Base-by-base conservation (phyloP, 1,140 invertebrate genomes). In the Gryon sp. region DNA sequence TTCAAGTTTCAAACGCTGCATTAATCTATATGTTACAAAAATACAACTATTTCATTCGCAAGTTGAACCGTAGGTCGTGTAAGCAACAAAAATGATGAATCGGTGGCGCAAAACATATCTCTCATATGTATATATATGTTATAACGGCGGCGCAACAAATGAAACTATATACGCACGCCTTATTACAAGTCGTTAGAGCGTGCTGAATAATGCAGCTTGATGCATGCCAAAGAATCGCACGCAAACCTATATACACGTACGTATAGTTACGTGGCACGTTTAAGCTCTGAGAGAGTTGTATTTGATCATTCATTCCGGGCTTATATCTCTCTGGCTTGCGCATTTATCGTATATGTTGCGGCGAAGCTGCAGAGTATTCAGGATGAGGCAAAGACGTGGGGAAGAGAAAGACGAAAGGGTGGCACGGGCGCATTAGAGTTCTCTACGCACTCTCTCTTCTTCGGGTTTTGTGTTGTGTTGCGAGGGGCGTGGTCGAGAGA, bases 401-500 rank as follows among this genome's bases (percentile, higher is more conserved):
- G n/a, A n/a, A n/a, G n/a, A n/a, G n/a, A n/a, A n/a, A n/a, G 50
- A 24, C 52, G 55, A 15, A 60, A 59, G 73, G 68, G 74, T 60
- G 60, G 66, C 77, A 72, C 66, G 77, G 65, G 75, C 70, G 72
- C 79, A 79, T 79, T 79, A 70, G 55, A 72, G 26, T 28, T n/a
- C n/a, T n/a, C 72, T 76, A 80, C 76, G 79, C 76, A 80, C 79
- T 57, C 65, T 68, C 65, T 60, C 66, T 59, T 59, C 66, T 81
- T 74, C 43, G 76, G n/a, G 55, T 76, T 78, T 78, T 85, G 80
- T 85, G 79, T 82, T 83, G 73, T 81, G 70, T 83, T 65, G 77
- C 77, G 78, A 73, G 82, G 82, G 88, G 88, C 87, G 87, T 88
- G 88, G 88, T 83, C 81, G 82, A 79, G 86, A 89, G 88, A 89